Evolutionary conservation across 2,113 vertebrate genomes (phyloP).

Genomic region (Oceanodroma tethys): DNA sequence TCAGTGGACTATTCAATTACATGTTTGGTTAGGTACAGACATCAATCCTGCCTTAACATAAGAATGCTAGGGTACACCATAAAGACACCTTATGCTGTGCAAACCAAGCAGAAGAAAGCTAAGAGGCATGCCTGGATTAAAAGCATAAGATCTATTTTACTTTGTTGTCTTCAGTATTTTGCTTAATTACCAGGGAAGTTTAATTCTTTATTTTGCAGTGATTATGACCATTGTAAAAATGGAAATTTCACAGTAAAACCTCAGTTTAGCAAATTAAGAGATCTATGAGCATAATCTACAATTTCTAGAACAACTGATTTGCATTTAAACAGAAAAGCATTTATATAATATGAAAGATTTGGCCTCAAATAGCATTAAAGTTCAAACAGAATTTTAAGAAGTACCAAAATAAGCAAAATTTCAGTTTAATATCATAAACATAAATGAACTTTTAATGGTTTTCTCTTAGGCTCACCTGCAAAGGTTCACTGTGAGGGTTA

Average conservation of each 20-base stretch:
- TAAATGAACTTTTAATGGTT: background rate
- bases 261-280: background rate
- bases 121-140: background rate
- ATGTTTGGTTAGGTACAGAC: background rate
- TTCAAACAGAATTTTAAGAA: background rate
- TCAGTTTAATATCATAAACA: background rate
- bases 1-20: background rate
- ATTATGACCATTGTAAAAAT: background rate
- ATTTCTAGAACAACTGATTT: background rate
- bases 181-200: background rate
- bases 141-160: background rate
- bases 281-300: background rate
- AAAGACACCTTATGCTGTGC: background rate
- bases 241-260: background rate
- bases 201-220: background rate
- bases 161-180: background rate
- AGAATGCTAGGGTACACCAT: background rate
- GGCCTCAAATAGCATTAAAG: background rate
- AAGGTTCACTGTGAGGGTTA: slow-evolving; percentile 94
- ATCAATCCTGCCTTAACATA: background rate
- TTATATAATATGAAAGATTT: background rate
- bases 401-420: background rate
- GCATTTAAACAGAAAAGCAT: background rate
- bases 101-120: background rate
- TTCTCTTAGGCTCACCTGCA: slow-evolving; percentile 82